Base-by-base conservation (phyloP, 2,888 invertebrate species). In the Hymenopus coronatus region DNA sequence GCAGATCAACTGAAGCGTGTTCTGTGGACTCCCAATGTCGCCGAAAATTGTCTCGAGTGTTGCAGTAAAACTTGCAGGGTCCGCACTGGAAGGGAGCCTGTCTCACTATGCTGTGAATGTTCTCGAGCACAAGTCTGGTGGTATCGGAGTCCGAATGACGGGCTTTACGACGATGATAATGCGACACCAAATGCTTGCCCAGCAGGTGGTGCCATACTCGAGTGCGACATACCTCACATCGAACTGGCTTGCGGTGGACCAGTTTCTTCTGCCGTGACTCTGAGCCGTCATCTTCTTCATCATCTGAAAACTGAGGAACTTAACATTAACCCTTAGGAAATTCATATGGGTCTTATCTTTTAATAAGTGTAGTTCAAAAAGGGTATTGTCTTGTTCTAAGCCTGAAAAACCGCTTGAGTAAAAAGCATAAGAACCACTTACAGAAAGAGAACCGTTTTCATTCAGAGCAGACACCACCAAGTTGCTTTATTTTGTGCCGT, bases 31-130 rank as follows among this genome's bases (percentile, higher is more conserved):
- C 94, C 97, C 97, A 97, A 92, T 98, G 97, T 70, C 94, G 94
- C 92, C 96, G 93, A 92, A 96, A 97, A 88, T 94, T 95, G 88
- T 95, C 95, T 90, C 95, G 95, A 91, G 96, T 96, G 92, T 98
- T 97, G 91, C 97, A 97, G 92, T 97, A 98, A 93, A 97, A 98
- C 89, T 95, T 95, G 92, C 98, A 98, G 25, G 96, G 95, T 83
- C 95, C 95, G 92, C 98, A 98, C 93, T 98, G 98, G 92, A 96
- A 98, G 0, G 97, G 98, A 85, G 97, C 96, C 91, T 98, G 97
- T 89, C 96, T 94, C 9, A 97, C 96, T 90, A 98, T 96, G 89
- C 96, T 95, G 90, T 95, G 95, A 92, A 98, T 97, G 92, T 98
- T 96, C 88, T 96, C 95, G 70, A 98, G 94, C 88, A 98, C 95